phyloP scores from a whole-genome alignment of 2,113 vertebrate genomes.

The Pterocles burchelli region DNA sequence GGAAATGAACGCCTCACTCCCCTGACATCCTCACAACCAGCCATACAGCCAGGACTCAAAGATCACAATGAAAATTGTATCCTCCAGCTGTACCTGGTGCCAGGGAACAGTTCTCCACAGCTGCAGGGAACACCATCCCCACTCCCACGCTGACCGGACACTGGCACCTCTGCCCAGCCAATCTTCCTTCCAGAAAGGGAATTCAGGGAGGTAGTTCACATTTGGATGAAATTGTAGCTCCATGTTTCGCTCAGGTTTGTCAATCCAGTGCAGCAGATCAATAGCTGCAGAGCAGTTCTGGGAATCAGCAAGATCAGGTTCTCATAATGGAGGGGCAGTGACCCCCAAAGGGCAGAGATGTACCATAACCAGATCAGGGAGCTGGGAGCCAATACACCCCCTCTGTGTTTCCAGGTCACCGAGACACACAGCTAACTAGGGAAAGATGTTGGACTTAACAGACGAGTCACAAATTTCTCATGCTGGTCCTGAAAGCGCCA shows the following conservation, averaged over 20 bases:
- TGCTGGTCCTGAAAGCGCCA: not conserved
- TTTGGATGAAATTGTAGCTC: not conserved
- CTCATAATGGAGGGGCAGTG: not conserved
- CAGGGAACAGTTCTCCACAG: not conserved
- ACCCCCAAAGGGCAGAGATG: not conserved
- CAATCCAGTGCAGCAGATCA: not conserved
- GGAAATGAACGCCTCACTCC: not conserved
- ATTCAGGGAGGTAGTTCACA: not conserved
- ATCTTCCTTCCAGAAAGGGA: not conserved
- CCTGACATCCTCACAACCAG: not conserved
- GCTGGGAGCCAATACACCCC: not conserved
- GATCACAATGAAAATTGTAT: accelerated
- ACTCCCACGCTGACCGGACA: accelerated
- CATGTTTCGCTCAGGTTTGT: not conserved
- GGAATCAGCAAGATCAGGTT: not conserved
- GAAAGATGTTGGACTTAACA: not conserved
- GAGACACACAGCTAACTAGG: not conserved
- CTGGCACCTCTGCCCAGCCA: not conserved
- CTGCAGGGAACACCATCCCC: not conserved
- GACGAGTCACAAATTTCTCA: not conserved
- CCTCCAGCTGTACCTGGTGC: not conserved
- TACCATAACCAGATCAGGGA: not conserved
- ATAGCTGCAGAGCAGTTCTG: not conserved
- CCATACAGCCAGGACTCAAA: not conserved
- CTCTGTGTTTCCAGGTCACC: not conserved